Conservation (phyloP, 30 jellyfish, hydroid and myxozoan genomes). For the Rhopilema esculentum region DNA sequence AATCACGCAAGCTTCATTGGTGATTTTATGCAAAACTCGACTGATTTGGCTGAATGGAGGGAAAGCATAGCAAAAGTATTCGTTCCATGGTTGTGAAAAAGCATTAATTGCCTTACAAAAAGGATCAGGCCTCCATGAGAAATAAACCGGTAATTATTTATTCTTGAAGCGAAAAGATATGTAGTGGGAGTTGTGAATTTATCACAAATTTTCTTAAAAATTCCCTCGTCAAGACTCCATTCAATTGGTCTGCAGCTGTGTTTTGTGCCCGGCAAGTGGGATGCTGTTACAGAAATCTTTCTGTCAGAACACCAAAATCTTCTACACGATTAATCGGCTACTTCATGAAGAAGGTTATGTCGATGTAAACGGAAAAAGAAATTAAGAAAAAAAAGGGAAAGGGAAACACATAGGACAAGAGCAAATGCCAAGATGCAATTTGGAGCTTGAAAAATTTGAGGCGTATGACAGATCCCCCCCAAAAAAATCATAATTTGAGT, state of each 20-base stretch:
- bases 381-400: neutral
- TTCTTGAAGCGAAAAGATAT: slow-evolving; percentile 43
- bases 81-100: slow-evolving; percentile 15
- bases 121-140: slow-evolving; percentile 42
- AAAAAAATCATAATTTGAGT: neutral
- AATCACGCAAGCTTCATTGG: neutral
- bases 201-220: neutral
- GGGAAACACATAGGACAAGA: neutral
- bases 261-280: slow-evolving; percentile 30
- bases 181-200: slow-evolving; percentile 12
- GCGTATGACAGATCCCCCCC: neutral
- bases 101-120: slow-evolving; percentile 8
- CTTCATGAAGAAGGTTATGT: neutral
- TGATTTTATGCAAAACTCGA: slow-evolving; percentile 3
- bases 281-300: slow-evolving; percentile 11
- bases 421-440: neutral
- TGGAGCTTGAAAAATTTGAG: neutral
- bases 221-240: slow-evolving; percentile 38
- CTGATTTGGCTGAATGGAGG: slow-evolving; percentile 57
- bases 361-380: neutral
- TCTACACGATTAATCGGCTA: neutral
- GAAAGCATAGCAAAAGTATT: slow-evolving; percentile 33
- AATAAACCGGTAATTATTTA: neutral
- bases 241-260: slow-evolving; percentile 17
- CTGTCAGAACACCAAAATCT: slow-evolving; percentile 32